These are phyloP conservation scores for Hypselothyrea guttata DNA, from an alignment of 2,888 invertebrate species.

Conservation along the genomic window DNA sequence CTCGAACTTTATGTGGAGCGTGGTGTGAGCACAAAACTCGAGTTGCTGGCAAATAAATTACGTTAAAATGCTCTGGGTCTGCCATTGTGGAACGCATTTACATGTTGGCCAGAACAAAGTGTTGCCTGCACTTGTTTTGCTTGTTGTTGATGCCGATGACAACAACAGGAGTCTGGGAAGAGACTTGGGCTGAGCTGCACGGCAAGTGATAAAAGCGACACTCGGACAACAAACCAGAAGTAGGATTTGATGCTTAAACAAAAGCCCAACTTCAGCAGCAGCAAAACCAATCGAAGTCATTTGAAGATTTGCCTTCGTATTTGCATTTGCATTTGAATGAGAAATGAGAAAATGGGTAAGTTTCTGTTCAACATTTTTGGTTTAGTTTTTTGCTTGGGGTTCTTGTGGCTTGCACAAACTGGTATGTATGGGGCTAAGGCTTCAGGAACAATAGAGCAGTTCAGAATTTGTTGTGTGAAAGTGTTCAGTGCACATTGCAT, in stretches of 20 bases:
- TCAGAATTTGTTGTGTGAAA: not conserved
- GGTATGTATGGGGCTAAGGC: too few relatives aligned
- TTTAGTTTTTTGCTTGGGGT: not conserved
- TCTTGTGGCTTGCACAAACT: not conserved
- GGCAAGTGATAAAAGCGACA: slow-evolving; percentile 55
- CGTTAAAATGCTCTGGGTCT: slow-evolving; percentile 41
- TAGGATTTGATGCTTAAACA: slow-evolving; percentile 40
- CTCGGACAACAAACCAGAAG: slow-evolving; percentile 22
- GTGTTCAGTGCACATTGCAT: not conserved
- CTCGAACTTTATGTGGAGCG: slow-evolving; percentile 11
- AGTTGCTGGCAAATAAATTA: slow-evolving; percentile 37
- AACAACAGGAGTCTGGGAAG: not conserved
- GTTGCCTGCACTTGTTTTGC: slow-evolving; percentile 13
- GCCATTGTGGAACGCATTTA: slow-evolving; percentile 49
- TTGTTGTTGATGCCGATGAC: slow-evolving; percentile 1
- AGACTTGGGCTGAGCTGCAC: slow-evolving; percentile 19
- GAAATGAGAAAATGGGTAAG: slow-evolving; percentile 13
- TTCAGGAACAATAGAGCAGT: too few relatives aligned
- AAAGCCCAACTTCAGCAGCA: slow-evolving; percentile 49
- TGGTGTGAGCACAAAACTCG: slow-evolving; percentile 21
- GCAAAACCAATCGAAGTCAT: slow-evolving; percentile 74
- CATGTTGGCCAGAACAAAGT: slow-evolving; percentile 29
- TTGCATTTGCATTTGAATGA: slow-evolving; percentile 68
- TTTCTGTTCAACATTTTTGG: not conserved
- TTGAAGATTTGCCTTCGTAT: slow-evolving; percentile 69